phyloP scores from a whole-genome alignment of 1,140 invertebrate species.

The Trachymyrmex septentrionalis region DNA sequence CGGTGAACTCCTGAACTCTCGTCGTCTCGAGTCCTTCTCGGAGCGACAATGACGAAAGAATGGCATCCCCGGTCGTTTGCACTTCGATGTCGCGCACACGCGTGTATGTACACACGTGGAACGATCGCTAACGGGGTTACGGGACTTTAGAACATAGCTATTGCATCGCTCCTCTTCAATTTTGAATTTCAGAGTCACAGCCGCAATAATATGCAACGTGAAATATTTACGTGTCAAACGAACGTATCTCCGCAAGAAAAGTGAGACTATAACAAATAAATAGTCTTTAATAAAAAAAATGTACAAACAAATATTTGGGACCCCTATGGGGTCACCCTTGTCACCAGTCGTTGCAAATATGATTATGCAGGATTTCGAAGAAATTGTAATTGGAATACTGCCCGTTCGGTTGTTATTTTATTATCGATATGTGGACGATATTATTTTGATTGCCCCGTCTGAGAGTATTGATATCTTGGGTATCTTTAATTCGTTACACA shows the following conservation, averaged over 20 bases:
- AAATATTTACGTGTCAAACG: constrained; percentile 9
- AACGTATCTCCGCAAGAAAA: not conserved
- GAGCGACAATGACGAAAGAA: constrained; percentile 72
- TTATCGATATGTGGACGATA: no score
- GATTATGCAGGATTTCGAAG: no score
- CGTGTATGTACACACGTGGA: constrained; percentile 19
- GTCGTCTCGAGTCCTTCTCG: constrained; percentile 73
- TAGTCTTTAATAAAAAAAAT: no score
- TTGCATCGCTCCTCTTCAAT: not conserved
- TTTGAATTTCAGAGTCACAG: not conserved
- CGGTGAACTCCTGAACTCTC: constrained; percentile 82
- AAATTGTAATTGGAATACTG: no score
- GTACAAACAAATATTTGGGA: no score
- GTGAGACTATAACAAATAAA: no score
- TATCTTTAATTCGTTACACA: no score
- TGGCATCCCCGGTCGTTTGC: constrained; percentile 59
- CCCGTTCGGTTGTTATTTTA: no score
- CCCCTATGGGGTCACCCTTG: no score
- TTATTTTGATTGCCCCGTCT: no score
- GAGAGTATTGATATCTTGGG: no score
- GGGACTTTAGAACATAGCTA: constrained; percentile 72
- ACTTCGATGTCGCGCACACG: constrained; percentile 48
- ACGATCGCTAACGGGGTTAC: constrained; percentile 67
- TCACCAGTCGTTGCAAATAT: no score
- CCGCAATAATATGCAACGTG: not conserved